Conservation (phyloP, 2,113 vertebrate species). For the Gnathonemus longibarbis region DNA sequence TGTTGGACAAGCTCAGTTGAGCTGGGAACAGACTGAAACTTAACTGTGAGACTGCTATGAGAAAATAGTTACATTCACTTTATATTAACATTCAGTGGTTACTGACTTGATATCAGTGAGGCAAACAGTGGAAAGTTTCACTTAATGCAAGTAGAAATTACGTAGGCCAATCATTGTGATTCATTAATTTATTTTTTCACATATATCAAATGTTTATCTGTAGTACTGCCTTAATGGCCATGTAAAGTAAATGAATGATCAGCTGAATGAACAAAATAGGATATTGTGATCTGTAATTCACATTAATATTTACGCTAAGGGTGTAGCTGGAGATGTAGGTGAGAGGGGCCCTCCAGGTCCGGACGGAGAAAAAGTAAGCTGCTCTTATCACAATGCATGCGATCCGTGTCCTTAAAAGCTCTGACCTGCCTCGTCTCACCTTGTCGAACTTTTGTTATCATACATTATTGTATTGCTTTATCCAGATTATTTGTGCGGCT, state of each 20-base stretch:
- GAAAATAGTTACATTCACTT: background rate
- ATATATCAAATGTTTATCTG: background rate
- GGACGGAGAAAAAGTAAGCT: slow-evolving; percentile 84
- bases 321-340: slow-evolving; percentile 78
- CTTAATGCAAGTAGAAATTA: background rate
- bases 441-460: background rate
- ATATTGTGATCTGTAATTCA: background rate
- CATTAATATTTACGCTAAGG: slow-evolving; percentile 51
- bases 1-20: background rate
- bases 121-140: background rate
- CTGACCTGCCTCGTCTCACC: background rate
- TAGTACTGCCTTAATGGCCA: background rate
- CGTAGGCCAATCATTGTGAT: background rate
- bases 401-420: background rate
- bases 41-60: background rate
- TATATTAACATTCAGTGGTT: background rate
- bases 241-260: background rate
- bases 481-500: background rate
- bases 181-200: background rate
- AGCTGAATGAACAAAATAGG: background rate
- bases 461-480: background rate
- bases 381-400: background rate
- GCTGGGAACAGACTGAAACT: background rate
- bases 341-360: slow-evolving; percentile 83
- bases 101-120: background rate